Evolutionary conservation across 2,888 invertebrate species (phyloP), one percentile per base, ranked within the genome.

Genomic region (Dryomyza anilis): DNA sequence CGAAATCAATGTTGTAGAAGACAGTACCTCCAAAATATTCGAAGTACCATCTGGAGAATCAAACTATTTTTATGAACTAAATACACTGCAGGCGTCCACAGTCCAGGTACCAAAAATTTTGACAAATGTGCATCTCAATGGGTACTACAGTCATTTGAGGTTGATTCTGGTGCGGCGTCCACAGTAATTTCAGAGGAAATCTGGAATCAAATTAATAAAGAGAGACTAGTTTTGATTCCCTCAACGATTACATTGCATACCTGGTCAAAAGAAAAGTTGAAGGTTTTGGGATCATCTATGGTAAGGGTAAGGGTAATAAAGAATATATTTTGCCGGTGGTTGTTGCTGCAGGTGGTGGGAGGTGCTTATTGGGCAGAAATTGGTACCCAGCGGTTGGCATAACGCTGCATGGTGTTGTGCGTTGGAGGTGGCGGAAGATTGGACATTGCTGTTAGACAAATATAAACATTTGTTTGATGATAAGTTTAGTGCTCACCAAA

Each of bases 321-420:
- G 3, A 39, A 2, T 43, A 1, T 43, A 43, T 16, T 43, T 43
- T 43, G 43, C 43, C 1, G 19, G 43, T 43, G 3, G 43, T 16
- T 43, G 43, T 43, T 43, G 8, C 8, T 43, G 43, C 43, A 16
- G 2, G 43, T 43, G 16, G 16, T 43, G 43, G 43, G 3, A 19
- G 48, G 36, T 62, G 55, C 23, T 58, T 58, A 33, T 4, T 63
- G 58, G 66, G 57, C 19, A 55, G 65, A 50, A 57, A 66, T 27
- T 63, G 63, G 58, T 46, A 63, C 43, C n/a, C 53, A 4, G 29
- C 5, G 2, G 56, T 63, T 46, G 66, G 63, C 19, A 63, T 63
- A 14, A 7, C 59, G 33, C 27, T 63, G 3, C 43, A 43, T 16
- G 43, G 43, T 12, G 43, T 43, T 43, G 43, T 43, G 16, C 6